Base-by-base conservation (phyloP, 2,888 invertebrate species). In the Ellobium chinense region DNA sequence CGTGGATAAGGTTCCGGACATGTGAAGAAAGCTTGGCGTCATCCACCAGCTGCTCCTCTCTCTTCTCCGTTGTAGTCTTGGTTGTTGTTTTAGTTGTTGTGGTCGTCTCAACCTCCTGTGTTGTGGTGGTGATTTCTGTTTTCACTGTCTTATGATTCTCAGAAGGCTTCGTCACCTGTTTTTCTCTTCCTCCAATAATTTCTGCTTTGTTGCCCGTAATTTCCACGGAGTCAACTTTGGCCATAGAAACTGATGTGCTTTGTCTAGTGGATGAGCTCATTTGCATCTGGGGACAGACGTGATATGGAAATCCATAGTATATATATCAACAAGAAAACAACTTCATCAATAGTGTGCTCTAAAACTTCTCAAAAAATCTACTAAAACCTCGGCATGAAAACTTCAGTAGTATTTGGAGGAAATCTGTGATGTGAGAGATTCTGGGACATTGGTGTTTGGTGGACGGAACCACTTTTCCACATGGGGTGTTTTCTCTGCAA, bases 201-300 rank as follows among this genome's bases (percentile, higher is more conserved):
- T 66, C 66, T 24, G 68, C 74, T 58, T 66, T 74, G 54, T 66
- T 56, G 31, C 66, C 79, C 56, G n/a, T 24, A 3, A 80, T 58
- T 62, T 80, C 74, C 18, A 80, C 54, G 31, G 74, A 66, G 12
- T 80, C 74, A 39, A 68, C 58, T 46, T 74, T 80, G 24, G 73
- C 56, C 12, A 73, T 34, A 24, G 79, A 65, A 27, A 68, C 27
- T n/a, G 72, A 72, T 46, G 78, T 63, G 63, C 36, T 72, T 7
- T 70, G 58, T 63, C 36, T 62, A 27, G 27, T 54, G 1, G 60
- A 18, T 39, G 63, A 39, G 29, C 46, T 58, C 34, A 63, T 36
- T 34, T 72, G 62, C 63, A 78, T 62, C 78, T 72, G 34, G 2
- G 63, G 58, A 58, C n/a, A n/a, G n/a, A n/a, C n/a, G n/a, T n/a